Conservation (phyloP, 2,888 invertebrate species). For the Macaria liturata region DNA sequence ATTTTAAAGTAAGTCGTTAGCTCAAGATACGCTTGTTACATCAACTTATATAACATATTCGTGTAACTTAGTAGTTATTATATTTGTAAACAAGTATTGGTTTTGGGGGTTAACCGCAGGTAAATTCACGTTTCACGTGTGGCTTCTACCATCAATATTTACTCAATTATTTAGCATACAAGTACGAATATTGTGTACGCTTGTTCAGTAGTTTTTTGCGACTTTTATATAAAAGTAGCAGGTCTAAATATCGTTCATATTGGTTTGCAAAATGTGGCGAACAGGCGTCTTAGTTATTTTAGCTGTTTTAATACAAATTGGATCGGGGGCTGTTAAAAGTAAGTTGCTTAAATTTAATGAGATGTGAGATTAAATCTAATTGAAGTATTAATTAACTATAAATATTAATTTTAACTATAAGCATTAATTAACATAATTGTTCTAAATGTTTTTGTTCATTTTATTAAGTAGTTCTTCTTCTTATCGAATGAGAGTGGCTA, state of each 20-base stretch:
- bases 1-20: no score
- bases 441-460: no score
- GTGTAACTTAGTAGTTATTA: constrained; percentile 1
- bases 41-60: constrained; percentile 35
- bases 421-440: no score
- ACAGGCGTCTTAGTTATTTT: constrained; percentile 46
- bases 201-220: constrained; percentile 42
- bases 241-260: constrained; percentile 39
- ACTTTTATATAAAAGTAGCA: constrained; percentile 60
- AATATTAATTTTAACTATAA: no score
- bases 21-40: no score
- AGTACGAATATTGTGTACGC: constrained; percentile 37
- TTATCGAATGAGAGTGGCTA: no score
- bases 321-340: constrained; percentile 47
- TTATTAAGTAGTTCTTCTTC: no score
- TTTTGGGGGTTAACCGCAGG: constrained; percentile 32
- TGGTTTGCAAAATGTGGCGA: constrained; percentile 56
- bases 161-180: constrained; percentile 46
- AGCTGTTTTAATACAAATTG: constrained; percentile 37
- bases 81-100: constrained; percentile 15
- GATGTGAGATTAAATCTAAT: no score
- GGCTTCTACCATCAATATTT: constrained; percentile 42
- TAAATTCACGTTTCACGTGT: constrained; percentile 29
- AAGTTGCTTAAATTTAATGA: constrained; percentile 36
- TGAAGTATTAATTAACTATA: not conserved